Evolutionary conservation across 1,140 invertebrate genomes (phyloP).

Genomic region (Alviniconcha marisindica): DNA sequence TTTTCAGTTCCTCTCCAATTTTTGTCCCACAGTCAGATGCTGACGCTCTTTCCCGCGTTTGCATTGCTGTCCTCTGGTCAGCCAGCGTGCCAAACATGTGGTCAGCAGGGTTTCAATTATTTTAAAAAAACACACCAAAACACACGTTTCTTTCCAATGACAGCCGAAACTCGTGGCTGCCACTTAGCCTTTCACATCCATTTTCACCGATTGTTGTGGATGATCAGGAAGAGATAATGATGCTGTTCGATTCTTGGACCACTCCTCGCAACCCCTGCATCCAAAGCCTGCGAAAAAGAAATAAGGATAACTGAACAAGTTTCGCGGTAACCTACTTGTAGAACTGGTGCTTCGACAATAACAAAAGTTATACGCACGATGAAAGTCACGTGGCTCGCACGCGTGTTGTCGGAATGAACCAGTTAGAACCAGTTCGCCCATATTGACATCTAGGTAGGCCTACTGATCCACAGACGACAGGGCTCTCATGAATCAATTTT

Average conservation of each 20-base stretch:
- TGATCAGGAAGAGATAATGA: neutral
- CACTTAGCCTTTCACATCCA: slow-evolving; percentile 21
- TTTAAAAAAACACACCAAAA: neutral
- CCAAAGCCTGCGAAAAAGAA: neutral
- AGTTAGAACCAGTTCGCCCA: slow-evolving; percentile 18
- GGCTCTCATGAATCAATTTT: too few species aligned
- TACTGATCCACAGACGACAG: too few species aligned
- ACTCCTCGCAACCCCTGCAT: too few species aligned
- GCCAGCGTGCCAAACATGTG: neutral
- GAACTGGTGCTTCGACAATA: too few species aligned
- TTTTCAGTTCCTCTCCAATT: neutral
- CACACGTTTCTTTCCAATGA: neutral
- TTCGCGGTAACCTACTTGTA: neutral
- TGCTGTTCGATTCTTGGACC: neutral
- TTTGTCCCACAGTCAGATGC: neutral
- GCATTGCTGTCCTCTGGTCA: neutral
- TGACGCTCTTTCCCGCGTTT: neutral
- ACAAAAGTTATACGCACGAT: too few species aligned
- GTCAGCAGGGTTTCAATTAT: neutral
- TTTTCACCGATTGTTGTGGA: neutral
- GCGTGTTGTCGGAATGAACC: neutral
- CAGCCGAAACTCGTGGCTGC: slow-evolving; percentile 17
- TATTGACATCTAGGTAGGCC: neutral
- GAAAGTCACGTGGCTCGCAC: neutral
- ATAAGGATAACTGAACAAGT: neutral